Base-by-base conservation (phyloP, 1,140 invertebrate genomes). In the Drosophila arawakana region DNA sequence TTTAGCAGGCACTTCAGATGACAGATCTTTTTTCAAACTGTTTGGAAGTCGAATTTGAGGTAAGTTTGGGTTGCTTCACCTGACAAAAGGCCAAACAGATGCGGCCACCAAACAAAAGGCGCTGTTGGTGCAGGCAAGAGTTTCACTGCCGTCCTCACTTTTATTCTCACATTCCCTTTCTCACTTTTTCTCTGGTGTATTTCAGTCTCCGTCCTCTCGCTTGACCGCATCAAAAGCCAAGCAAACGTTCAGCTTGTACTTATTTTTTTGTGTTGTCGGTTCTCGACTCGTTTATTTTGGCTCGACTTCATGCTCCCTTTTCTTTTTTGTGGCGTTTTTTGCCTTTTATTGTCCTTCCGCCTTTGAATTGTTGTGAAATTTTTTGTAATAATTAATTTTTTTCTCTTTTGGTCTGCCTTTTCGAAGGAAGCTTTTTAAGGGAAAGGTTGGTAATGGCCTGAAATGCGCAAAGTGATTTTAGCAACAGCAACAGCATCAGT, bases 381-480 rank as follows among this genome's bases (percentile, higher is more conserved):
- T 83, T 88, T 80, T 75, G 77, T 80, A 89, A 89, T 89, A 88
- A 88, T 88, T 88, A 88, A 88, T 89, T 89, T 83, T 86, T 81
- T 65, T 73, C 63, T 71, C 35, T 71, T 82, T 61, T 67, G 39
- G 49, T 63, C 13, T 72, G 55, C 58, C 68, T 57, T 55, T 49
- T 58, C 41, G 44, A 50, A 34, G 57, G 43, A 39, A 41, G 46
- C 37, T 58, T 47, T 47, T 50, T 61, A 71, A 46, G 65, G 66
- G 61, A 75, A 80, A 58, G 49, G 39, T 61, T 70, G 43, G 13
- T 13, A 10, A 47, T 7, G 46, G 15, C 3, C 60, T 54, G 61
- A 72, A 72, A 49, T 55, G 80, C 80, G 73, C 66, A 83, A 30
- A 88, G 73, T 89, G 84, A 88, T 88, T 86, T 86, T 35, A 50